A percentile compares a stretch with the other conserved stretches of the same genome.
Evolutionary conservation across 2,113 vertebrate genomes (phyloP).

Genomic region (Saguinus imperator): DNA sequence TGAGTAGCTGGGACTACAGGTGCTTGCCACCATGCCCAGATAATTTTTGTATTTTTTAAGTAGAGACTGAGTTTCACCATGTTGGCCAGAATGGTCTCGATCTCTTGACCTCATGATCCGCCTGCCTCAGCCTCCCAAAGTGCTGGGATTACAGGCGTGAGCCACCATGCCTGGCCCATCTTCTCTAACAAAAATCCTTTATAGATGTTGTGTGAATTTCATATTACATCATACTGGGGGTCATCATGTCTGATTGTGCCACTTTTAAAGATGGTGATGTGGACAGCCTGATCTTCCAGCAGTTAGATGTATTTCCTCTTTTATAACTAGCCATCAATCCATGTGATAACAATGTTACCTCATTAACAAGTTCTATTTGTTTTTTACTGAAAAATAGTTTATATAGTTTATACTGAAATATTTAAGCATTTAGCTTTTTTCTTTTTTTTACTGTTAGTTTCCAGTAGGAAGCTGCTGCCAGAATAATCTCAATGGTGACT

Average conservation of each 20-base stretch:
- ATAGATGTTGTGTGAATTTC: background rate
- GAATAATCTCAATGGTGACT: slow-evolving; percentile 8
- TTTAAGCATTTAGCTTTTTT: slow-evolving; percentile 44
- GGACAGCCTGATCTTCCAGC: background rate
- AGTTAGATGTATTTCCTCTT: background rate
- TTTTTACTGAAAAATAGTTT: background rate
- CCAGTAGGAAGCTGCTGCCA: background rate
- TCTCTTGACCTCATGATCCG: too few species aligned
- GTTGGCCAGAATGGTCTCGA: too few species aligned
- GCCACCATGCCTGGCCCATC: background rate
- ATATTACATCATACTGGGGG: background rate
- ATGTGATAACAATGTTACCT: background rate
- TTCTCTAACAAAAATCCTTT: background rate
- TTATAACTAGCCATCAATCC: background rate
- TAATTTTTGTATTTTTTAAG: too few species aligned
- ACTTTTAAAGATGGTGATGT: background rate
- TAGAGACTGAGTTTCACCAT: too few species aligned
- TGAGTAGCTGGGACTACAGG: too few species aligned
- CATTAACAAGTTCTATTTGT: background rate
- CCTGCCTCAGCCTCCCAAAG: too few species aligned
- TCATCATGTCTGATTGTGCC: background rate
- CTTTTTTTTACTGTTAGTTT: background rate
- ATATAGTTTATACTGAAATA: slow-evolving; percentile 42
- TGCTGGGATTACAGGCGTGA: too few species aligned
- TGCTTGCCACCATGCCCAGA: too few species aligned